These are phyloP conservation scores for Neotoxoptera formosana DNA, from an alignment of 1,140 invertebrate genomes.

Conservation along the genomic window DNA sequence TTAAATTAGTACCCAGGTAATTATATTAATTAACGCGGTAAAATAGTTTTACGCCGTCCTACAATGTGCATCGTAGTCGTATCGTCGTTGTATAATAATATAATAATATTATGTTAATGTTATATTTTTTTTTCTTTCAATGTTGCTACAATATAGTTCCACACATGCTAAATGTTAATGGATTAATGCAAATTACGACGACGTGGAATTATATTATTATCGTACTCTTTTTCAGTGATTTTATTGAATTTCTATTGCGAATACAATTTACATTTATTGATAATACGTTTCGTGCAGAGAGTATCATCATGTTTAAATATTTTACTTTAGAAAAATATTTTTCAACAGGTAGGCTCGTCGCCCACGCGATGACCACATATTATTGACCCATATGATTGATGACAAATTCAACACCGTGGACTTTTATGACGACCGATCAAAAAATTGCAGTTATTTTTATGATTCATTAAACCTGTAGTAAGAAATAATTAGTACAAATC, in stretches of 20 bases:
- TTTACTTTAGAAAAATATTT: background rate
- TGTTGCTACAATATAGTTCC: background rate
- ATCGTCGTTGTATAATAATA: background rate
- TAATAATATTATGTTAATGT: constrained; percentile 13
- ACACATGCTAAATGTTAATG: background rate
- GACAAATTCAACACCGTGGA: background rate
- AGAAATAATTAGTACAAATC: background rate
- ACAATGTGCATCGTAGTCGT: background rate
- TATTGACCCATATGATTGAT: background rate
- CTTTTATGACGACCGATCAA: background rate
- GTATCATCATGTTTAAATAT: too few relatives aligned
- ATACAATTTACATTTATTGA: too few relatives aligned
- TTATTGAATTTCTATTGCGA: background rate
- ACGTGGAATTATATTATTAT: background rate
- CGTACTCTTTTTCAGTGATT: background rate
- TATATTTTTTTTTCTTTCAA: background rate
- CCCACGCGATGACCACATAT: background rate
- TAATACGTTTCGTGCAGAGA: background rate
- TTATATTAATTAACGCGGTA: background rate
- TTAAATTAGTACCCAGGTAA: background rate
- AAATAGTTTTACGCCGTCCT: background rate
- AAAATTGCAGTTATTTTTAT: background rate
- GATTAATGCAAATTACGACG: background rate
- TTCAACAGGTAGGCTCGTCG: background rate
- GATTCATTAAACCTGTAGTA: background rate